Percentiles rank a stretch among this genome's conserved stretches.
Conservation (phyloP, 2,113 vertebrate genomes). For the Cryptomyrus ogoouensis region DNA sequence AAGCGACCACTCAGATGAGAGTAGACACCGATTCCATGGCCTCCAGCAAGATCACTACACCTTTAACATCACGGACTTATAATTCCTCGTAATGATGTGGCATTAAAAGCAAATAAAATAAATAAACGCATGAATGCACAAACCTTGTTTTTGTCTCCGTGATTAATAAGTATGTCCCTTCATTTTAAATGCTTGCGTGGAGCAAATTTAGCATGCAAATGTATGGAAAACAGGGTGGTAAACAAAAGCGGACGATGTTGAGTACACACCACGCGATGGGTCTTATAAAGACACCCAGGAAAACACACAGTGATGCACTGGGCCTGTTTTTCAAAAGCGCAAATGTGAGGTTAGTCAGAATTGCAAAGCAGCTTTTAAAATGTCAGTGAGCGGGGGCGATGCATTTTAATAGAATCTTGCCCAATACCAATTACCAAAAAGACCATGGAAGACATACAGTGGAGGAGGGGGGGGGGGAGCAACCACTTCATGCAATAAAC, state of each 20-base stretch:
- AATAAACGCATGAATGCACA: not conserved
- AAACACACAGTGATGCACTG: not conserved
- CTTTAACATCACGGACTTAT: not conserved
- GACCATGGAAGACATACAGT: not conserved
- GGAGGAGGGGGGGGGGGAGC: no score
- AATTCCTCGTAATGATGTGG: not conserved
- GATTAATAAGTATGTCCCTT: constrained; percentile 3
- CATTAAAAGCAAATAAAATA: not conserved
- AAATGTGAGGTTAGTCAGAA: constrained; percentile 16
- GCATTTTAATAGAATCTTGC: constrained; percentile 10
- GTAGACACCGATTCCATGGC: not conserved
- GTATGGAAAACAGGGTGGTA: not conserved
- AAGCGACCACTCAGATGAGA: not conserved
- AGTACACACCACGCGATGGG: not conserved
- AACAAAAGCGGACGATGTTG: not conserved
- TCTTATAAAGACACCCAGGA: not conserved
- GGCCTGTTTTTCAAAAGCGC: not conserved
- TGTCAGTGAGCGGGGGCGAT: constrained; percentile 2
- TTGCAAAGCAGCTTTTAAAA: constrained; percentile 20
- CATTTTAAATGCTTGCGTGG: not conserved
- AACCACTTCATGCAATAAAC: not conserved
- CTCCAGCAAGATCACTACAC: not conserved
- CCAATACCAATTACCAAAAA: constrained; percentile 12
- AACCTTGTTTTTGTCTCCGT: not conserved
- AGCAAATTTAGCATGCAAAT: not conserved